Percentiles rank a stretch among this genome's conserved stretches.
Evolutionary conservation across 2,888 invertebrate genomes (phyloP).

Genomic region (Chydorus sphaericus): DNA sequence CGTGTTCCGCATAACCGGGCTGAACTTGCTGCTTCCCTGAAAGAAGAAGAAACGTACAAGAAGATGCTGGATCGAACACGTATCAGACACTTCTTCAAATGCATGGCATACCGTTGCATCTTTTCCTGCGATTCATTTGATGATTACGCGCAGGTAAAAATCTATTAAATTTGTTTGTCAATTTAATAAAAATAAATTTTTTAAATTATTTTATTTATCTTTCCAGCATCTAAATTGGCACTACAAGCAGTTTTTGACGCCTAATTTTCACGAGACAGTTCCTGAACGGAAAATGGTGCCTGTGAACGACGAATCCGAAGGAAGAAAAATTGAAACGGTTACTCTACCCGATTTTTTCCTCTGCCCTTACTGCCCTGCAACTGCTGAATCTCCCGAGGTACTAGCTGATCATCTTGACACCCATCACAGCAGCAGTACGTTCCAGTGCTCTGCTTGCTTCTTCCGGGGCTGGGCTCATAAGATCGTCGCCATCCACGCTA

Average conservation of each 20-base stretch:
- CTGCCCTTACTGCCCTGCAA: constrained; percentile 43
- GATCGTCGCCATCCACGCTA: constrained; percentile 45
- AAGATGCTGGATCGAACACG: constrained; percentile 29
- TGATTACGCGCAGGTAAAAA: constrained; percentile 29
- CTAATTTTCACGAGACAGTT: neutral
- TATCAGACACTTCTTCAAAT: constrained; percentile 37
- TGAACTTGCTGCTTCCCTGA: neutral
- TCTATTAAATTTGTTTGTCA: too few relatives aligned
- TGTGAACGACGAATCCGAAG: neutral
- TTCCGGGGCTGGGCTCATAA: constrained; percentile 45
- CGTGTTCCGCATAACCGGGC: neutral
- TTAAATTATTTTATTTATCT: too few relatives aligned
- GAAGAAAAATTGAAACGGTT: neutral
- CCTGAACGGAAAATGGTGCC: neutral
- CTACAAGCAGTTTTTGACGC: neutral
- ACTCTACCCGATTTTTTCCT: constrained; percentile 31
- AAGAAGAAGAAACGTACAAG: constrained; percentile 4
- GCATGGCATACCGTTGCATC: constrained; percentile 37
- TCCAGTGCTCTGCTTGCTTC: constrained; percentile 49
- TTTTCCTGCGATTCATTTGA: constrained; percentile 31
- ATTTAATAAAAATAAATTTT: too few relatives aligned
- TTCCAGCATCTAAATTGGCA: constrained; percentile 30
- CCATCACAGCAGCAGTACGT: constrained; percentile 44
- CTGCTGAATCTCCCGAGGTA: constrained; percentile 30
- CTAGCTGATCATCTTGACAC: constrained; percentile 44